Evolutionary conservation across 2,797 vertebrate species (phyloP).

Genomic region (Diceros bicornis): DNA sequence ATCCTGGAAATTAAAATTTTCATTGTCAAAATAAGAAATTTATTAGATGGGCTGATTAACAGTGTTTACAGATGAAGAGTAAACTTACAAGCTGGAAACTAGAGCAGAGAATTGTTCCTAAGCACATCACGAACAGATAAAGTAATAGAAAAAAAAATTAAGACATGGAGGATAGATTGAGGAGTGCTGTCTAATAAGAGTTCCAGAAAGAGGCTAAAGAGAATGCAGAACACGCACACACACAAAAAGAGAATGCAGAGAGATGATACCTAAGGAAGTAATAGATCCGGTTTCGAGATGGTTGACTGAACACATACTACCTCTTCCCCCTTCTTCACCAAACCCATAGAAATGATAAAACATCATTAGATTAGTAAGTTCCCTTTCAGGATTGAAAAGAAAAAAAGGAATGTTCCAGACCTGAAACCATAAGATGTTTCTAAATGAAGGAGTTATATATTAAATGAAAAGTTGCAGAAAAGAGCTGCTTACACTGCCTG

Average conservation of each 20-base stretch:
- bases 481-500: not conserved
- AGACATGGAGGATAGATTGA: not conserved
- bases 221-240: not conserved
- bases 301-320: not conserved
- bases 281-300: not conserved
- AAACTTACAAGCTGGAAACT: not conserved
- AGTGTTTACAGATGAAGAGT: not conserved
- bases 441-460: not conserved
- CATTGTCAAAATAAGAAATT: conserved; percentile 14
- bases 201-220: not conserved
- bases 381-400: not conserved
- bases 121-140: not conserved
- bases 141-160: not conserved
- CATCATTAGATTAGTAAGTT: not conserved
- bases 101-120: not conserved
- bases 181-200: not conserved
- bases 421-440: not conserved
- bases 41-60: not conserved
- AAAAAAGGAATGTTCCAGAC: not conserved
- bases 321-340: not conserved
- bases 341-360: conserved; percentile 17
- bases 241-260: not conserved
- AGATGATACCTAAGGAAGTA: not conserved
- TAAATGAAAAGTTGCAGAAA: not conserved
- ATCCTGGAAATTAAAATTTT: conserved; percentile 36